Conservation (phyloP, 1,140 invertebrate genomes). For the Octopus sinensis region DNA sequence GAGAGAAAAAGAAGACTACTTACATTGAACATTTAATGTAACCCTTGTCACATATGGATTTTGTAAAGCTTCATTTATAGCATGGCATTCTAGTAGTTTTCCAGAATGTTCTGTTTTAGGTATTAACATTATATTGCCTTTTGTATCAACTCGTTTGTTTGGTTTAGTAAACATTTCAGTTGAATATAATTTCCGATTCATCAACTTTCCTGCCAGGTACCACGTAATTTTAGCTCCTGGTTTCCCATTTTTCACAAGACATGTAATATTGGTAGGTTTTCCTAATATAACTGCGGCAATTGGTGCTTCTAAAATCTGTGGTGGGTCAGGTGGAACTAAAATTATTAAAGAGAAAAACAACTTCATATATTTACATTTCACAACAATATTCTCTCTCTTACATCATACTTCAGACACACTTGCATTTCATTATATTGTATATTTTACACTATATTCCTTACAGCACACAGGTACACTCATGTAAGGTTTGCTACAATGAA, state of each 20-base stretch:
- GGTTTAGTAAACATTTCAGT: slow-evolving; percentile 27
- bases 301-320: background rate
- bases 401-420: too few relatives aligned
- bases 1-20: slow-evolving; percentile 22
- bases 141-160: slow-evolving; percentile 67
- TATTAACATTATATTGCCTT: slow-evolving; percentile 70
- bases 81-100: slow-evolving; percentile 80
- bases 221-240: slow-evolving; percentile 72
- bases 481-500: too few relatives aligned
- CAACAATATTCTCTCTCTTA: too few relatives aligned
- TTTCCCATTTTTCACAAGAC: slow-evolving; percentile 82
- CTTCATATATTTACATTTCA: background rate
- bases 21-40: slow-evolving; percentile 56
- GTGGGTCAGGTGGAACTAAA: background rate
- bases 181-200: slow-evolving; percentile 27
- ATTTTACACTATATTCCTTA: too few relatives aligned
- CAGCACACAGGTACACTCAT: too few relatives aligned
- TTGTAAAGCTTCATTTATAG: slow-evolving; percentile 51
- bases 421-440: too few relatives aligned
- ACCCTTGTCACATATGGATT: slow-evolving; percentile 41
- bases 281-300: slow-evolving; percentile 71
- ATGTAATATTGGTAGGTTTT: slow-evolving; percentile 82
- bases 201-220: slow-evolving; percentile 15
- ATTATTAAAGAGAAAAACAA: background rate
- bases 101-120: slow-evolving; percentile 85